Conservation (phyloP, 2,113 vertebrate genomes). For the Oenanthe oenanthe region DNA sequence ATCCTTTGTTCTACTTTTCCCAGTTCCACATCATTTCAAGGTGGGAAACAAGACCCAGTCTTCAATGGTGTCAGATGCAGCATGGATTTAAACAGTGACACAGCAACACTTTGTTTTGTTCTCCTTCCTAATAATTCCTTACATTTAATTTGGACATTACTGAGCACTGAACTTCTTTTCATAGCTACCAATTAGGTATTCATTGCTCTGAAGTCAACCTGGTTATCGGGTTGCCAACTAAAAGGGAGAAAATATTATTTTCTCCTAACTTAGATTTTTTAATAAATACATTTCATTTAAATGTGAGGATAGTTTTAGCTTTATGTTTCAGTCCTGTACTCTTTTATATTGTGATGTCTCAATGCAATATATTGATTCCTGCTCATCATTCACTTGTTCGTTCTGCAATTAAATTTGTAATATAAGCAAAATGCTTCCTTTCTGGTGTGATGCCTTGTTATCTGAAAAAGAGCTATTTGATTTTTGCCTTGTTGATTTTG, state of each 20-base stretch:
- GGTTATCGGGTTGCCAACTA: neutral
- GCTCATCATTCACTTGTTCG: neutral
- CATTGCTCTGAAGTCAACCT: neutral
- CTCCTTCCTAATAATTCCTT: neutral
- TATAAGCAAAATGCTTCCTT: neutral
- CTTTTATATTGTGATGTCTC: neutral
- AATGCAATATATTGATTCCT: neutral
- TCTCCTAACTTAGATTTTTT: neutral
- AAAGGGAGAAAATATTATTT: neutral
- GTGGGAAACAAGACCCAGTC: neutral
- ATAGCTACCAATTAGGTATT: neutral
- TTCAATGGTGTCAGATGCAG: neutral
- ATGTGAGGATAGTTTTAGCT: neutral
- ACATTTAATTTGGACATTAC: neutral
- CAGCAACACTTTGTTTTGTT: neutral
- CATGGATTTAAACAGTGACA: neutral
- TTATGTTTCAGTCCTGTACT: neutral
- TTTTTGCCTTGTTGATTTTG: neutral
- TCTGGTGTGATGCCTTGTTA: neutral
- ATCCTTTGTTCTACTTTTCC: neutral
- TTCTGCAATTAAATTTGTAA: neutral
- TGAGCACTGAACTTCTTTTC: neutral
- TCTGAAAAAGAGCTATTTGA: neutral
- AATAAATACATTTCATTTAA: neutral
- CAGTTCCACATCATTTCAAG: neutral